A percentile compares a stretch with the other conserved stretches of the same genome.
phyloP scores from a whole-genome alignment of 1,140 invertebrate species.

The Galendromus occidentalis region DNA sequence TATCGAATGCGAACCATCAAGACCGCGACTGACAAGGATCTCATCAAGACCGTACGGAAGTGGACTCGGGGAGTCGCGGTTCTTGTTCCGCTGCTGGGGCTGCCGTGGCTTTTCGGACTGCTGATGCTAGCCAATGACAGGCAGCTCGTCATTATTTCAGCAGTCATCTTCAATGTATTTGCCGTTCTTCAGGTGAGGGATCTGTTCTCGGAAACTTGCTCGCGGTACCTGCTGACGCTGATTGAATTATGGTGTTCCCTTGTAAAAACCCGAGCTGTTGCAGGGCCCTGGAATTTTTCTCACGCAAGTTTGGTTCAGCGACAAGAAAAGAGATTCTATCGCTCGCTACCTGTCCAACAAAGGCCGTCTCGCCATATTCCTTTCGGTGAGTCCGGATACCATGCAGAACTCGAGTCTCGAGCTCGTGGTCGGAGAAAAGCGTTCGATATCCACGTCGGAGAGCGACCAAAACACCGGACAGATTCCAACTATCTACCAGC shows the following conservation, averaged over 20 bases:
- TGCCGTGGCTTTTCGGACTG: background rate
- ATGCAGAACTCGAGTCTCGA: no score
- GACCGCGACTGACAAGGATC: background rate
- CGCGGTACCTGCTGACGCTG: background rate
- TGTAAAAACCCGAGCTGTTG: background rate
- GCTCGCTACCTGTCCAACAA: background rate
- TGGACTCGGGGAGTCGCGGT: slow-evolving; percentile 1
- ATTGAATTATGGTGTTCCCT: background rate
- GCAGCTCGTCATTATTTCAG: background rate
- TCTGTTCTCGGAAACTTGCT: background rate
- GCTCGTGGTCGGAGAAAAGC: no score
- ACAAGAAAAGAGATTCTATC: slow-evolving; percentile 2
- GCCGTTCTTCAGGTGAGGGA: background rate
- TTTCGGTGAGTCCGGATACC: background rate
- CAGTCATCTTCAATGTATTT: background rate
- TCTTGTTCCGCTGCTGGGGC: background rate
- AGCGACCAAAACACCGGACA: no score
- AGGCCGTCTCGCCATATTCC: background rate
- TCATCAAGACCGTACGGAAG: background rate
- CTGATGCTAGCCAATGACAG: background rate
- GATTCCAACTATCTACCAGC: no score
- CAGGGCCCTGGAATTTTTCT: slow-evolving; percentile 4
- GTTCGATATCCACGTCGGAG: no score
- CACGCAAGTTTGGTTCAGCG: background rate
- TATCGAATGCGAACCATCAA: background rate